Evolutionary conservation across 2,113 vertebrate genomes (phyloP), one percentile per base, ranked within the genome.

Genomic region (Brevimyrus niger): DNA sequence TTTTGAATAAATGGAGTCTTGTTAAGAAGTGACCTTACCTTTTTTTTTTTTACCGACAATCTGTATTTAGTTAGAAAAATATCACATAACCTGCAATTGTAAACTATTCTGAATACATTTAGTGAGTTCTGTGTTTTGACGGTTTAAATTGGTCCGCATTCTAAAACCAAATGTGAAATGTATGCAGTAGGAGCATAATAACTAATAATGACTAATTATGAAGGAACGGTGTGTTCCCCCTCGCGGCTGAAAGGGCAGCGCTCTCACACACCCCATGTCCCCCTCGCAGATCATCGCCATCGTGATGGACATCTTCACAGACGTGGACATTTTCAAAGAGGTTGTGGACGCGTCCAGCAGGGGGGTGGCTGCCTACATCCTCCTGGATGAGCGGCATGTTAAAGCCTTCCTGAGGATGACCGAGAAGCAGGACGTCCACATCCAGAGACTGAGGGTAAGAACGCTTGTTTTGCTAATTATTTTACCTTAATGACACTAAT

Each of bases 291-390:
- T 98, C 88, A 94, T 99, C 93, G 98, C 96, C 44, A 96, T 99
- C 44, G 98, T 97, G 88, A 99, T 99, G 98, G 98, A 99, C 89
- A 92, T 95, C 58, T 99, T 99, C 94, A 98, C 98, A 61, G 98
- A 99, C 90, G 96, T 98, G 51, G 98, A 99, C 93, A 97, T 99
- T 92, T 98, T 99, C 93, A 98, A 96, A 95, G 98, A 99, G 94
- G 93, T 95, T 0, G 96, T 99, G 1, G 97, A 99, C 10, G 97
- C 97, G 53, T 97, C 97, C 27, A 42, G 96, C 53, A 95, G 97
- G 91, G 97, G 97, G 46, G 93, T 98, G 87, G 95, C 97, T 0
- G 96, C 99, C 4, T 99, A 99, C 87, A 93, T 99, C 90, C 95
- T 99, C 11, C 95, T 99, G 83, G 97, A 98, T 92, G 95, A 98